Conservation (phyloP, 2,888 invertebrate genomes). For the Drosophila kanekoi region DNA sequence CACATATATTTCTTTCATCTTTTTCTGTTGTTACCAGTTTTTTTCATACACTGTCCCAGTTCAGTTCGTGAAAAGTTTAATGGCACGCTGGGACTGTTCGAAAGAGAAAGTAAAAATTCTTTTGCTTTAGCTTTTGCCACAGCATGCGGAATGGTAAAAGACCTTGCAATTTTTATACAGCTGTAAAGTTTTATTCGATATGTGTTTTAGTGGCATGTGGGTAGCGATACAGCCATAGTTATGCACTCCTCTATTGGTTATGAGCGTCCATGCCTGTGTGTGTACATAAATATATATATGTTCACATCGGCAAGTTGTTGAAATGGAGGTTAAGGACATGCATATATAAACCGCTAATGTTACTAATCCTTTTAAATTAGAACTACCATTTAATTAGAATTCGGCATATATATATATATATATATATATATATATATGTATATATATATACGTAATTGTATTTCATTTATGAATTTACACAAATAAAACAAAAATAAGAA, state of each 20-base stretch:
- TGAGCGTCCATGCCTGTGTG: constrained; percentile 45
- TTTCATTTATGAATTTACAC: neutral
- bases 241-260: constrained; percentile 77
- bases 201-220: constrained; percentile 58
- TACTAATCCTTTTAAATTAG: constrained; percentile 22
- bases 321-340: constrained; percentile 60
- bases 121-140: constrained; percentile 64
- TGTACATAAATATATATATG: neutral
- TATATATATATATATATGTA: neutral
- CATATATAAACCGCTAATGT: constrained; percentile 27
- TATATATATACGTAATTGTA: neutral
- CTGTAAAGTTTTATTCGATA: constrained; percentile 79
- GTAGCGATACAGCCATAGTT: constrained; percentile 57
- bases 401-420: neutral
- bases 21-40: constrained; percentile 78
- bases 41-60: constrained; percentile 76
- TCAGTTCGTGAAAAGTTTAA: constrained; percentile 80
- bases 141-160: constrained; percentile 65
- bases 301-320: constrained; percentile 9
- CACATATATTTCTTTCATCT: constrained; percentile 80
- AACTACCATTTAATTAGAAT: neutral
- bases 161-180: constrained; percentile 76
- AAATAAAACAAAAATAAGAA: neutral
- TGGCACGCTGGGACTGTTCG: constrained; percentile 61
- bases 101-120: constrained; percentile 82